A percentile compares a stretch with the other conserved stretches of the same genome.
Conservation (phyloP, 64 coral and sea anemone species). For the Pocillopora verrucosa region DNA sequence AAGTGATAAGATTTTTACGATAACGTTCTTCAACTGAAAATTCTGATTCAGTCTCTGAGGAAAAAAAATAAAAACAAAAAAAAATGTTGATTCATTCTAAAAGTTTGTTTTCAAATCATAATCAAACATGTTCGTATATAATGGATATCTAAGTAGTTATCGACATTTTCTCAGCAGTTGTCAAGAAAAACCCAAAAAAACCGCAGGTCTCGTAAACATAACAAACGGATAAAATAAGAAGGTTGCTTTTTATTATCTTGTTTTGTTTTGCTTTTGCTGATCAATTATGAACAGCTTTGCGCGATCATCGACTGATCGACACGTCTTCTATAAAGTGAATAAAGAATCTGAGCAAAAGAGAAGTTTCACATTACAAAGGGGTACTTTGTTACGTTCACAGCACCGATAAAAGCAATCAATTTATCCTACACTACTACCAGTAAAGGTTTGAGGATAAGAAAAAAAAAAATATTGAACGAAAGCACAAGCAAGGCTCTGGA, state of each 20-base stretch:
- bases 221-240: neutral
- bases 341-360: neutral
- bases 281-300: conserved; percentile 19
- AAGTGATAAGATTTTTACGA: neutral
- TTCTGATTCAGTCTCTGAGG: too few species aligned
- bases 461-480: too few species aligned
- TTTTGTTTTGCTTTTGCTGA: neutral
- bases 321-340: neutral
- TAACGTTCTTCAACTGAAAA: too few species aligned
- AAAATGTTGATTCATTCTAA: neutral
- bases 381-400: neutral
- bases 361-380: neutral
- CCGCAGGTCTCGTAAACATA: too few species aligned
- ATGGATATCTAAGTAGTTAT: neutral
- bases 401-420: neutral
- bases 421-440: neutral
- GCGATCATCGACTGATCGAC: neutral
- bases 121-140: neutral
- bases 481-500: too few species aligned
- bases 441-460: neutral
- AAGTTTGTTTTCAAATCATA: neutral
- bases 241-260: neutral
- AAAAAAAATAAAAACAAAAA: too few species aligned
- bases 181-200: neutral
- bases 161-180: neutral